phyloP scores from a whole-genome alignment of 2,113 vertebrate species.

The Hepsetus odoe region DNA sequence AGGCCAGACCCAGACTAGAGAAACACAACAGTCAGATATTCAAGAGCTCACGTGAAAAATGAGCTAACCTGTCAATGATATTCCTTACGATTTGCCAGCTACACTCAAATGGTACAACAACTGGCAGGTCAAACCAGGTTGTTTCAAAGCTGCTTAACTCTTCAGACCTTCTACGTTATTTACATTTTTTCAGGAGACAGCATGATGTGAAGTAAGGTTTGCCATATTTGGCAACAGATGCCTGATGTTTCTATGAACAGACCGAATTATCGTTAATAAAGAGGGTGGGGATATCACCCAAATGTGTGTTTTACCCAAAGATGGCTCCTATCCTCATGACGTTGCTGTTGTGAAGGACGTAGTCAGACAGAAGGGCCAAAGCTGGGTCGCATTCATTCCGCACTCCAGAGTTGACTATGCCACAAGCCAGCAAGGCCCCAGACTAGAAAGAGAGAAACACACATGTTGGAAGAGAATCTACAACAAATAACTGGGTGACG shows the following conservation, averaged over 20 bases:
- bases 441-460: constrained; percentile 75
- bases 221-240: no score
- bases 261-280: no score
- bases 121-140: no score
- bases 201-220: no score
- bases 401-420: constrained; percentile 96
- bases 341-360: constrained; percentile 97
- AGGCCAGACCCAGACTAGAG: constrained; percentile 89
- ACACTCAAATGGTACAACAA: no score
- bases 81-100: no score
- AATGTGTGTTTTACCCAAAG: constrained; percentile 84
- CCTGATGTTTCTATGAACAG: no score
- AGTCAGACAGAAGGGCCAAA: constrained; percentile 93
- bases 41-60: not conserved
- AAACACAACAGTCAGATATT: constrained; percentile 16
- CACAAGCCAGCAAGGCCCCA: constrained; percentile 94
- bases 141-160: no score
- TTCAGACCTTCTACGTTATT: no score
- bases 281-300: not conserved
- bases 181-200: no score
- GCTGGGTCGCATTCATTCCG: constrained; percentile 98
- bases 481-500: not conserved
- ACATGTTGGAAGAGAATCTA: not conserved
- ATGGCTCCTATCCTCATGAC: constrained; percentile 97
- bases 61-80: no score